Evolutionary conservation across 2,888 invertebrate species (phyloP).

Genomic region (Drosophila mercatorum): DNA sequence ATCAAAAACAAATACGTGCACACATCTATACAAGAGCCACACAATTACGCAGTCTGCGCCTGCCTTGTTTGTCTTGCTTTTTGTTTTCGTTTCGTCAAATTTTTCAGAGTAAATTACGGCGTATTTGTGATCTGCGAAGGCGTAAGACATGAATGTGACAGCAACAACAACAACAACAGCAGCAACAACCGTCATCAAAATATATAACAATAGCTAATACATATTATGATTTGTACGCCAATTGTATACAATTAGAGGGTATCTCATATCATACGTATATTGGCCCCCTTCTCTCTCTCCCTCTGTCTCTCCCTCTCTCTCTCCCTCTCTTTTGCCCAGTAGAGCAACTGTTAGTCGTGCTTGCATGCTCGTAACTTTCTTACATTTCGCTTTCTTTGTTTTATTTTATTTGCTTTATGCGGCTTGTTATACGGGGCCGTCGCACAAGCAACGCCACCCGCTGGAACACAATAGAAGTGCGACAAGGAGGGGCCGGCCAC

Average conservation of each 20-base stretch:
- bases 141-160: constrained; percentile 1
- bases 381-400: background rate
- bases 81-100: constrained; percentile 17
- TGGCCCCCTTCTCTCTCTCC: too few relatives aligned
- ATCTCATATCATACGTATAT: background rate
- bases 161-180: background rate
- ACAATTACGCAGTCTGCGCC: constrained; percentile 60
- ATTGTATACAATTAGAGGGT: background rate
- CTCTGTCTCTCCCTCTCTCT: too few relatives aligned
- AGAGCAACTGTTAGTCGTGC: background rate
- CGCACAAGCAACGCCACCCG: constrained; percentile 34
- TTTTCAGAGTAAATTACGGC: constrained; percentile 1
- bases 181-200: background rate
- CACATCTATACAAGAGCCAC: constrained; percentile 44
- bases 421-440: constrained; percentile 7
- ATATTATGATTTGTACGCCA: background rate
- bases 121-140: background rate
- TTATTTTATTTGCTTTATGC: constrained; percentile 21
- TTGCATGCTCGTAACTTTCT: background rate
- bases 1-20: constrained; percentile 37
- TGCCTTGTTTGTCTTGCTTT: constrained; percentile 53
- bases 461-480: constrained; percentile 1
- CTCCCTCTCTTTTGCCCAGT: too few relatives aligned
- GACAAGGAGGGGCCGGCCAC: background rate
- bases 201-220: background rate